phyloP scores from a whole-genome alignment of 2,113 vertebrate genomes.

The Podilymbus podiceps region DNA sequence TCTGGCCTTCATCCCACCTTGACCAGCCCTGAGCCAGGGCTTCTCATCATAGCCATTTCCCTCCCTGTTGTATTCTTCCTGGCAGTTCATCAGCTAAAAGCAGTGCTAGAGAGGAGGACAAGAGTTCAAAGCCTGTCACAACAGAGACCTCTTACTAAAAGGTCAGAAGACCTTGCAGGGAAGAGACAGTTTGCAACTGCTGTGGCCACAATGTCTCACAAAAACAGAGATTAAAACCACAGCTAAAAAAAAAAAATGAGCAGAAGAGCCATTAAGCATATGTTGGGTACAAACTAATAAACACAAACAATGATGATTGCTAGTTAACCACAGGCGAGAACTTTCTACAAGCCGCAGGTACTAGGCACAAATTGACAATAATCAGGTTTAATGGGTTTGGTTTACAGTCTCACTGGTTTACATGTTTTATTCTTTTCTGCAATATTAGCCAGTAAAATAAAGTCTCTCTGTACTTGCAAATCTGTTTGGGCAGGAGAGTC shows the following conservation, averaged over 20 bases:
- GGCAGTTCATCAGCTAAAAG: background rate
- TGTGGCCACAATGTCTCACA: background rate
- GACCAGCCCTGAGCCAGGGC: background rate
- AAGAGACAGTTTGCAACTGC: background rate
- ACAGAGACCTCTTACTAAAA: background rate
- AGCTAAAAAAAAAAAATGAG: background rate
- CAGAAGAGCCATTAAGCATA: constrained; percentile 11
- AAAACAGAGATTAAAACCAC: background rate
- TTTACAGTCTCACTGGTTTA: constrained; percentile 29
- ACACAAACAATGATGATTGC: constrained; percentile 25
- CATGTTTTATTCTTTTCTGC: background rate
- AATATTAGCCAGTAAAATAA: constrained; percentile 1
- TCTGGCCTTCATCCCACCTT: background rate
- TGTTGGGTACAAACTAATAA: constrained; percentile 2
- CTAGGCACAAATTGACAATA: constrained; percentile 35
- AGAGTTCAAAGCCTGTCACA: background rate
- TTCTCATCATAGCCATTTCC: fast-evolving
- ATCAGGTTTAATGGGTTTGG: constrained; percentile 21
- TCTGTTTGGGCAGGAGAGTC: background rate
- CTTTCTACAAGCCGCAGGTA: background rate
- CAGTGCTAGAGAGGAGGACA: background rate
- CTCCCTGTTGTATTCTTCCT: background rate
- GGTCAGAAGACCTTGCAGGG: background rate
- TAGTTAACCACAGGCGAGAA: constrained; percentile 4
- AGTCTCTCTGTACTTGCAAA: background rate